Evolutionary conservation across 1,140 invertebrate species (phyloP), one percentile per base, ranked within the genome.

Genomic region (Drosophila leontia): DNA sequence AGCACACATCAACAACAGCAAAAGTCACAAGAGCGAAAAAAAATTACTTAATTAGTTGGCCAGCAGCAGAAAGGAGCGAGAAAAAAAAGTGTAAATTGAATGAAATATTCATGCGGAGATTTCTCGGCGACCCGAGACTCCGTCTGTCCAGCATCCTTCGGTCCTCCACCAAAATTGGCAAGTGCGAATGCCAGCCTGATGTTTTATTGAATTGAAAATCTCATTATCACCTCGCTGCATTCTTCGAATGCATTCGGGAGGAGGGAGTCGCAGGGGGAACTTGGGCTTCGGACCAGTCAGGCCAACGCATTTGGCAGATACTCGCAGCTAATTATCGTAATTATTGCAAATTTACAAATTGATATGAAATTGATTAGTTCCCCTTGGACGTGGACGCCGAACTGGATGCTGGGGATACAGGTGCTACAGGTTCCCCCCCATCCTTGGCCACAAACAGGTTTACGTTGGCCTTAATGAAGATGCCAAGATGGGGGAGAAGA

Each of bases 261-360:
- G 26, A 17, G 48, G 29, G 42, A 13, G 11, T 8, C n/a, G 32
- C 15, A 12, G 17, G 29, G 35, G 55, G 17, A 50, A 32, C 23
- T 11, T 39, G 76, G 41, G 71, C 47, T 53, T 44, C 57, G 39
- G 60, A 47, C 58, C 70, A 80, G 69, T 64, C 59, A 53, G 65
- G 81, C 56, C 82, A 78, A 72, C 67, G 68, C 68, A 80, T 80
- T 74, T 69, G 65, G 57, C 77, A 75, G 82, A 86, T 86, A 86
- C 75, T 86, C 82, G 82, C 84, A 83, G 80, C 90, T 91, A 91
- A 91, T 92, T 92, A 92, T 92, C 91, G 86, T 91, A 92, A 92
- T 92, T 92, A 92, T 92, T 87, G 91, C 91, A 88, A 91, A 92
- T 92, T 92, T 92, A 92, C 91, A 92, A 92, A 92, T 92, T 92